phyloP scores from a whole-genome alignment of 2,888 invertebrate species.

The Cryptus armator region DNA sequence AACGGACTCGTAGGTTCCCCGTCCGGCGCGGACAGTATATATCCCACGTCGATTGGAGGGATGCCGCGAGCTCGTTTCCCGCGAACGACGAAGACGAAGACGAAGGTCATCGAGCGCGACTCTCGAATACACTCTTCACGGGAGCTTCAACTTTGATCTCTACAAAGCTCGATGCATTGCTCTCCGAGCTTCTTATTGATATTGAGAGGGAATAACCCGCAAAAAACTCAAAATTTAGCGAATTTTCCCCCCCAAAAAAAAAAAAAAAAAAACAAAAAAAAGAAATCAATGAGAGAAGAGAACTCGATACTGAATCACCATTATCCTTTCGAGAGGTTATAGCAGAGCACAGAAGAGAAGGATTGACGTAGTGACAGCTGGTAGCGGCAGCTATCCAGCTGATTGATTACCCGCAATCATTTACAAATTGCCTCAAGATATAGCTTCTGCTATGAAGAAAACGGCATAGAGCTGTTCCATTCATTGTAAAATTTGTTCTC shows the following conservation, averaged over 20 bases:
- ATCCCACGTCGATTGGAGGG: conserved; percentile 81
- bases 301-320: conserved; percentile 16
- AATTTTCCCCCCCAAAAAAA: neutral
- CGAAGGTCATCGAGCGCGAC: conserved; percentile 69
- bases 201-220: neutral
- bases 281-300: conserved; percentile 13
- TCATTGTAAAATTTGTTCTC: neutral
- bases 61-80: conserved; percentile 74
- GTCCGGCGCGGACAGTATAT: conserved; percentile 74
- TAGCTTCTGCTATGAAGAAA: conserved; percentile 4
- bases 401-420: conserved; percentile 58
- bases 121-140: conserved; percentile 29
- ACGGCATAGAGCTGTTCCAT: conserved; percentile 1
- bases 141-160: neutral
- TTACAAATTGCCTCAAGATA: conserved; percentile 41
- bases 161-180: neutral
- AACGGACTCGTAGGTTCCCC: conserved; percentile 82
- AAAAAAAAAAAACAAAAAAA: neutral
- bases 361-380: conserved; percentile 52
- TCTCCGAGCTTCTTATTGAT: neutral
- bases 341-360: conserved; percentile 17
- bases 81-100: conserved; percentile 74
- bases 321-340: conserved; percentile 1
- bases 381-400: conserved; percentile 31
- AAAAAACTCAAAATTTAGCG: conserved; percentile 1